phyloP scores from a whole-genome alignment of 2,888 invertebrate genomes.

The Protonemura montana region DNA sequence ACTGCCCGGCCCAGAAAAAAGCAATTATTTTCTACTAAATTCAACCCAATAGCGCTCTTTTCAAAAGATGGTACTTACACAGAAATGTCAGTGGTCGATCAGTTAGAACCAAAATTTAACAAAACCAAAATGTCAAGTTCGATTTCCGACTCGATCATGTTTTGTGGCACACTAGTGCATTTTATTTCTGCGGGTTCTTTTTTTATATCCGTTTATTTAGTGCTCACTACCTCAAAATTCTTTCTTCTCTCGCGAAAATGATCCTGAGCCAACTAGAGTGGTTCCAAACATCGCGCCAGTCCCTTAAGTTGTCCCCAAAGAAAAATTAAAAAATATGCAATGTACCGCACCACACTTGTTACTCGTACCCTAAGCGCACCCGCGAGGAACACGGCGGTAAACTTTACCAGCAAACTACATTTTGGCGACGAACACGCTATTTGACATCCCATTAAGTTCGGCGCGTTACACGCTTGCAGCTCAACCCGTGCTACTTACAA shows the following conservation, averaged over 20 bases:
- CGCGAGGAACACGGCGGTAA: not conserved
- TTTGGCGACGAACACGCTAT: not conserved
- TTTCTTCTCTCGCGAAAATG: not conserved
- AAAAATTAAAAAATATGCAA: conserved; percentile 1
- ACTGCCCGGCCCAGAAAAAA: too few species aligned
- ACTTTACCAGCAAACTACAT: not conserved
- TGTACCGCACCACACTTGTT: not conserved
- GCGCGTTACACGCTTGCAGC: not conserved
- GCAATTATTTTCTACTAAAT: too few species aligned
- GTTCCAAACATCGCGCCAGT: not conserved
- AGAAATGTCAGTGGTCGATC: too few species aligned
- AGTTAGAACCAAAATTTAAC: too few species aligned
- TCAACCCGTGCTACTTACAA: not conserved
- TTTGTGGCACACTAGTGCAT: too few species aligned
- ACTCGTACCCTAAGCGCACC: not conserved
- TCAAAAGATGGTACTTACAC: too few species aligned
- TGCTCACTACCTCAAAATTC: not conserved
- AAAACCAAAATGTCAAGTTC: too few species aligned
- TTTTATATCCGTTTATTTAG: not conserved
- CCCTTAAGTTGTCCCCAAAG: not conserved
- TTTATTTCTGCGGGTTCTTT: not conserved
- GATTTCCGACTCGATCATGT: too few species aligned
- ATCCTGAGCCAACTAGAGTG: not conserved
- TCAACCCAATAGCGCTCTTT: too few species aligned
- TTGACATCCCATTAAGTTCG: not conserved